Conservation (phyloP, 2,797 vertebrate species). For the Margarornis squamiger region DNA sequence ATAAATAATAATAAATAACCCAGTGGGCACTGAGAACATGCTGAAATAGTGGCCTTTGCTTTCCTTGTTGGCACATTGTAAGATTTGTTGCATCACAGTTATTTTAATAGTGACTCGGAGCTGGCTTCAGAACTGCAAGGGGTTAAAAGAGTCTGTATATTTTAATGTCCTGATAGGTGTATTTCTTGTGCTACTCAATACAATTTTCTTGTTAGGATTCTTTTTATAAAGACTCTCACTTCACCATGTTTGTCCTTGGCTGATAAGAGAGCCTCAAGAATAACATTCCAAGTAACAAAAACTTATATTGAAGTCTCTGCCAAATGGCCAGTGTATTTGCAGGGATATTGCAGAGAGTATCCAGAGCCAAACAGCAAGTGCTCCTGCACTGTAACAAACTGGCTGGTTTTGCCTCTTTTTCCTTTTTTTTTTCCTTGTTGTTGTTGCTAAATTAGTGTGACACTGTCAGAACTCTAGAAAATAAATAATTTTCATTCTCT, state of each 20-base stretch:
- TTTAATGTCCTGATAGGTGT: background rate
- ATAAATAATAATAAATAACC: background rate
- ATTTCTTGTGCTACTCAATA: background rate
- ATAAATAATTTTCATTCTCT: background rate
- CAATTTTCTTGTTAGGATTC: background rate
- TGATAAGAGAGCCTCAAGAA: background rate
- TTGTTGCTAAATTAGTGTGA: background rate
- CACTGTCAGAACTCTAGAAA: background rate
- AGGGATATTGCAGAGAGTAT: background rate
- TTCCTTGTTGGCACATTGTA: background rate
- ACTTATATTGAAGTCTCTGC: background rate
- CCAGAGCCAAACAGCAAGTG: background rate
- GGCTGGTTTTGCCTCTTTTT: background rate
- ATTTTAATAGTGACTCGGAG: background rate
- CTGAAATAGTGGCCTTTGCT: background rate
- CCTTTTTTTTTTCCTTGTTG: too few relatives aligned
- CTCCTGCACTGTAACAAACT: background rate
- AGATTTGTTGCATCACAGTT: background rate
- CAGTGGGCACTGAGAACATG: background rate
- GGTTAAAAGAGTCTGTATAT: background rate
- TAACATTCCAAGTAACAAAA: slow-evolving; percentile 9
- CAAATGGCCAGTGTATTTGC: background rate
- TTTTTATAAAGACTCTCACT: background rate
- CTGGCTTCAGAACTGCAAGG: background rate
- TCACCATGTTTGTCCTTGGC: background rate